These are phyloP conservation scores for Fopius arisanus DNA, from an alignment of 1,140 invertebrate species.

Conservation along the genomic window DNA sequence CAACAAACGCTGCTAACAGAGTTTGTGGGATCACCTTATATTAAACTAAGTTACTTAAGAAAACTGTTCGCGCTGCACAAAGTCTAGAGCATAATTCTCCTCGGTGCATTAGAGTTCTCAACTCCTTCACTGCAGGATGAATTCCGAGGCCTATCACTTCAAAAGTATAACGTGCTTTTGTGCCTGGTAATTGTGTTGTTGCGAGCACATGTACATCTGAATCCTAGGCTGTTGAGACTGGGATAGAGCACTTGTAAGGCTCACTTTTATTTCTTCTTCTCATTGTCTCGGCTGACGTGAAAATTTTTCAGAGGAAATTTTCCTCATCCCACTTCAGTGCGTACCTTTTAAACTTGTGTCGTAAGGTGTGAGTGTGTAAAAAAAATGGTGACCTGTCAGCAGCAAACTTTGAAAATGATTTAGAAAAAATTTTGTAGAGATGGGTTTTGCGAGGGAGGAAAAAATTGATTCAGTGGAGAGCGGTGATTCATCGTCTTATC, in stretches of 20 bases:
- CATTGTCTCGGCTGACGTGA: slow-evolving; percentile 3
- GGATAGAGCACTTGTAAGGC: not conserved
- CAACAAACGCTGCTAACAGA: not conserved
- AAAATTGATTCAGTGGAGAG: not conserved
- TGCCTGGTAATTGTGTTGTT: slow-evolving; percentile 3
- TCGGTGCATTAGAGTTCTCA: not conserved
- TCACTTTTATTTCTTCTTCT: not conserved
- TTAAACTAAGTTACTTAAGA: not conserved
- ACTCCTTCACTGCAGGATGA: not conserved
- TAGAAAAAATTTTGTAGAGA: not conserved
- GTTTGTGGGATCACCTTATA: not conserved
- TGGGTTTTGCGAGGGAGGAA: not conserved
- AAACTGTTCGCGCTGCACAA: not conserved
- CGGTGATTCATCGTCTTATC: slow-evolving; percentile 1
- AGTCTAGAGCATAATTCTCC: not conserved
- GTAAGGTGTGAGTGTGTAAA: not conserved
- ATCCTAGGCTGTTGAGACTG: not conserved
- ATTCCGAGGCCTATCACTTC: not conserved
- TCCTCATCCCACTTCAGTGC: not conserved
- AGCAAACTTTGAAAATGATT: not conserved
- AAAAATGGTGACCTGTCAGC: not conserved
- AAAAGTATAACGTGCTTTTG: not conserved
- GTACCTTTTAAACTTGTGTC: not conserved
- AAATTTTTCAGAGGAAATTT: not conserved
- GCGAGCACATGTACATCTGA: not conserved